A percentile compares a stretch with the other conserved stretches of the same genome.
Evolutionary conservation across 1,140 invertebrate species (phyloP).

Genomic region (Drosophila orena): DNA sequence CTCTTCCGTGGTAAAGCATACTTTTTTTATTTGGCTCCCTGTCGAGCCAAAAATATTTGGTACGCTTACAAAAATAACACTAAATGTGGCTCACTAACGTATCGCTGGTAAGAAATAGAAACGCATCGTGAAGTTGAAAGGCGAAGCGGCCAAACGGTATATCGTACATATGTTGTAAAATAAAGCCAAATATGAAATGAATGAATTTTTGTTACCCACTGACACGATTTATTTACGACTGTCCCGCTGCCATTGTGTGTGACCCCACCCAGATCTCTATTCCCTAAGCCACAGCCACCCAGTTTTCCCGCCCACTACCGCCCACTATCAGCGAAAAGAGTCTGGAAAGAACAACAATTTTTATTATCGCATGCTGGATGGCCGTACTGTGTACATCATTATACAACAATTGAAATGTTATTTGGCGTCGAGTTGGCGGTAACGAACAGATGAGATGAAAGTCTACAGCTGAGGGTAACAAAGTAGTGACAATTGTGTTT

Average conservation of each 20-base stretch:
- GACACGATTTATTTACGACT: constrained; percentile 83
- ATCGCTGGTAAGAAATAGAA: constrained; percentile 44
- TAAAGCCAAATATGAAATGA: constrained; percentile 77
- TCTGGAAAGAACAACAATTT: constrained; percentile 74
- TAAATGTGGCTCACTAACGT: constrained; percentile 74
- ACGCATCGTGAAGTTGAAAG: constrained; percentile 13
- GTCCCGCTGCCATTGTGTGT: constrained; percentile 61
- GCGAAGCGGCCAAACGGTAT: constrained; percentile 1
- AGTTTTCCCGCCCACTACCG: constrained; percentile 8
- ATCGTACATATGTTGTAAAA: constrained; percentile 42
- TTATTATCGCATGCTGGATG: constrained; percentile 67
- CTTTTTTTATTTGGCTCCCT: constrained; percentile 21
- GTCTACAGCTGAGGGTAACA: constrained; percentile 11
- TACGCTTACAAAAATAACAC: constrained; percentile 72
- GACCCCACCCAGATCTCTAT: constrained; percentile 39
- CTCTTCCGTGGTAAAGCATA: constrained; percentile 44
- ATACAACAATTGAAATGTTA: constrained; percentile 82
- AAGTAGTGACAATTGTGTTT: neutral
- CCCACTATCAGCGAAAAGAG: constrained; percentile 3
- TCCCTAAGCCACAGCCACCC: constrained; percentile 12
- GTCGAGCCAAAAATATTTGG: constrained; percentile 65
- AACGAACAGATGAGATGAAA: constrained; percentile 34
- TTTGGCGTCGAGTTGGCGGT: constrained; percentile 69
- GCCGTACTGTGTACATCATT: constrained; percentile 76
- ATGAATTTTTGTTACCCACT: constrained; percentile 83